Percentiles rank a stretch among this genome's conserved stretches.
Evolutionary conservation across 2,113 vertebrate species (phyloP).

Genomic region (Felis catus): DNA sequence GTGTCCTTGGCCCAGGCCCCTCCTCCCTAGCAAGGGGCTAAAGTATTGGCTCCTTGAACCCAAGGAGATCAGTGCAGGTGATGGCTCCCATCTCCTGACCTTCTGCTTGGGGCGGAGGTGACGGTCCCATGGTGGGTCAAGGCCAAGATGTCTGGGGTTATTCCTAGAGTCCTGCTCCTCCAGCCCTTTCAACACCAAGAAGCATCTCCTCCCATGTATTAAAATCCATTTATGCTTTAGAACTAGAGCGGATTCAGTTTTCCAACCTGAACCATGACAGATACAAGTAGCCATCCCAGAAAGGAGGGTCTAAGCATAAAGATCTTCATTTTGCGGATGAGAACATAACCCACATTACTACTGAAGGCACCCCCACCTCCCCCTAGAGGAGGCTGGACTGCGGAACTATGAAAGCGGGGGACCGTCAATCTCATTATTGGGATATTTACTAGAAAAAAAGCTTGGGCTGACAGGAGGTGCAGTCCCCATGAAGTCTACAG

Average conservation of each 20-base stretch:
- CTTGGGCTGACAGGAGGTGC: background rate
- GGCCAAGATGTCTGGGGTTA: background rate
- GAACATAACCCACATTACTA: background rate
- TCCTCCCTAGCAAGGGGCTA: background rate
- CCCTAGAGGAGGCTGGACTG: background rate
- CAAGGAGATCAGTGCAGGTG: background rate
- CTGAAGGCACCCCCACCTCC: rapidly evolving
- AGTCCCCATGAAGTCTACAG: too few species aligned
- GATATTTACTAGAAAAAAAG: background rate
- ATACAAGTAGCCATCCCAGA: too few species aligned
- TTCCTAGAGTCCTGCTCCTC: background rate
- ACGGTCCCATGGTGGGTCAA: background rate
- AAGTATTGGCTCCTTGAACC: background rate
- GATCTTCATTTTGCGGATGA: background rate
- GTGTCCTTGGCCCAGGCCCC: background rate
- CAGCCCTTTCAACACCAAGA: too few species aligned
- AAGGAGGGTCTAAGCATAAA: too few species aligned
- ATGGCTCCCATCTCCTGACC: background rate
- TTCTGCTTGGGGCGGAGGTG: background rate
- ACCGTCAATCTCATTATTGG: background rate
- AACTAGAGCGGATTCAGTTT: background rate
- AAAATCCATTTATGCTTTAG: background rate
- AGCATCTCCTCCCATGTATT: too few species aligned
- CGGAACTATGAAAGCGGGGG: background rate
- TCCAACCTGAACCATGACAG: background rate